phyloP scores from a whole-genome alignment of 2,113 vertebrate species.

The Rynchops niger region DNA sequence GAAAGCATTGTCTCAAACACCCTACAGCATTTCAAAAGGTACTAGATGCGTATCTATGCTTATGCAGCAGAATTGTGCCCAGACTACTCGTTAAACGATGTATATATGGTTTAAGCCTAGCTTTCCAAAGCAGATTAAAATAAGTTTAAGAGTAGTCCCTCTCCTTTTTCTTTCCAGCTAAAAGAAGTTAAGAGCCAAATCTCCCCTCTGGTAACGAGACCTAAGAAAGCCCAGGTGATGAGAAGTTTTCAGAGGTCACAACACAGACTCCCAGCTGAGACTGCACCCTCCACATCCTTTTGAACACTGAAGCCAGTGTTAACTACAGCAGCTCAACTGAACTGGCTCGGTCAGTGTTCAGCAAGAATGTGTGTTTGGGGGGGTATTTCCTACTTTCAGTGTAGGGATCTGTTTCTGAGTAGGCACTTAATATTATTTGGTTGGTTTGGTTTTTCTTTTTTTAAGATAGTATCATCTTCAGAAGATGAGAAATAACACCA shows the following conservation, averaged over 20 bases:
- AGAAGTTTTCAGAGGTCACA: not conserved
- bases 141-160: not conserved
- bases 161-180: not conserved
- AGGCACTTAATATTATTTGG: not conserved
- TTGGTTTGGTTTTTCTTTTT: not conserved
- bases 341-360: not conserved
- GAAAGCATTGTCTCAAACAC: fast-evolving
- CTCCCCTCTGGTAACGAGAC: not conserved
- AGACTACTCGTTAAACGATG: not conserved
- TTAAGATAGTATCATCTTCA: not conserved
- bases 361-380: no score
- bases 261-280: not conserved
- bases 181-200: not conserved
- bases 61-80: not conserved
- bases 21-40: not conserved
- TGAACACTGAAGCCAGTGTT: not conserved
- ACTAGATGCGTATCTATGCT: fast-evolving
- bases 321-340: not conserved
- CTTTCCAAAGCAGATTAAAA: not conserved
- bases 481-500: not conserved
- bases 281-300: not conserved
- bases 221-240: not conserved
- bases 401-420: not conserved
- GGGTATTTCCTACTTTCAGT: not conserved
- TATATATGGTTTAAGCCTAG: not conserved